Base-by-base conservation (phyloP, 2,797 vertebrate genomes). In the Syncerus caffer region DNA sequence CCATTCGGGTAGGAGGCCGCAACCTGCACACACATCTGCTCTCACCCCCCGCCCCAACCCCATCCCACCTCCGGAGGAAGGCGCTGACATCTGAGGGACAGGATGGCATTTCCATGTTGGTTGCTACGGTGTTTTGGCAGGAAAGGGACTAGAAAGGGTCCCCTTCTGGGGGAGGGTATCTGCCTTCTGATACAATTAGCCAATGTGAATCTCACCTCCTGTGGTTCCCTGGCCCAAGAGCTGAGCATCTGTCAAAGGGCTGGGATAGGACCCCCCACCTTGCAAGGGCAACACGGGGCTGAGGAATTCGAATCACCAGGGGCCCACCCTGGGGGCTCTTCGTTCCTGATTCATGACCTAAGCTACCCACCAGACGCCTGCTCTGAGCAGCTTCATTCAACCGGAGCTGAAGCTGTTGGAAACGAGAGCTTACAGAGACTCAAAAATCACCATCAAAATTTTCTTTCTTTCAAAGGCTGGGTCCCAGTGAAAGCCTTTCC, bases 221-320 rank as follows among this genome's bases (percentile, higher is more conserved):
- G 1, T 55, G 38, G 83, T 58, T 50, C 62, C 51, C 92, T 90
- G 96, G 97, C 87, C 97, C 9, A n/a, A 53, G 97, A 95, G 90
- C 92, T n/a, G 79, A 79, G 96, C 98, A 95, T 60, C 97, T 97
- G 98, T 96, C 93, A 15, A 95, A 85, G 89, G 82, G 71, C 55
- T 31, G 78, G 25, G 71, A 89, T 6, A 87, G 97, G 98, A 98
- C 97, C 98, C 98, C 98, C 98, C 97, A 98, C 94, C 93, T 80
- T 3, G 98, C 78, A 14, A 92, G 96, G 97, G 80, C 55, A 79
- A 98, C 98, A 98, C 89, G 92, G 98, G 98, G 98, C 97, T 96
- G 97, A 98, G 98, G 97, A 97, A 98, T 97, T 82, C 60, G 1
- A 62, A 85, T 95, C 97, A 86, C 94, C 23, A 2, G 98, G 97